Base-by-base conservation (phyloP, 2,888 invertebrate genomes). In the Drepana falcataria region DNA sequence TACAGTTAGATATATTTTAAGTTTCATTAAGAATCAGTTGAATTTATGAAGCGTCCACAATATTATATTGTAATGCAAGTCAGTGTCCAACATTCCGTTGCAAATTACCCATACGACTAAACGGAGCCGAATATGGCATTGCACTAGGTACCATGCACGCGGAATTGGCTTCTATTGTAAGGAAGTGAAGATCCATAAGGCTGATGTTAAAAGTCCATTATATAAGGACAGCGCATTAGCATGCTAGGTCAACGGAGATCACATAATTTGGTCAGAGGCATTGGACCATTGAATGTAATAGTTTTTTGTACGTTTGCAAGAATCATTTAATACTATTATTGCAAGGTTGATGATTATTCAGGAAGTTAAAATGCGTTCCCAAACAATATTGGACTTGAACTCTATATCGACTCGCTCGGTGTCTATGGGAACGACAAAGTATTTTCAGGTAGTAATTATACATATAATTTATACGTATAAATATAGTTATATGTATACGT, bases 151-250 rank as follows among this genome's bases (percentile, higher is more conserved):
- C 53, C 49, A 55, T 37, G 53, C 58, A 60, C 56, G 58, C 68
- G 59, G 71, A 71, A 73, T 57, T 68, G 59, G 63, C 63, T 78
- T 70, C 65, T 76, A 66, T 59, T 44, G 0, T 41, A 37, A 56
- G 62, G 51, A 56, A 2, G 51, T 65, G 77, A 78, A 72, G 69
- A 70, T 58, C 59, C 65, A 55, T 58, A 65, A 67, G 60, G 63
- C 58, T 59, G 59, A 59, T 58, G 65, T 66, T 61, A 64, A 73
- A 68, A 62, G 59, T 59, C 21, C 1, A 59, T 48, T 53, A 44
- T 53, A 55, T 53, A 69, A 64, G 60, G 63, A 59, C 61, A 53
- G 48, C 41, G 4, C 48, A 59, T 64, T 60, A 58, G 59, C 59
- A 61, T 64, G 63, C 63, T 62, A 59, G 64, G 47, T 51, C 53